These are phyloP conservation scores for Eunapius fragilis DNA, from an alignment of 37 sponge, comb jelly and placozoan genomes.

Conservation along the genomic window DNA sequence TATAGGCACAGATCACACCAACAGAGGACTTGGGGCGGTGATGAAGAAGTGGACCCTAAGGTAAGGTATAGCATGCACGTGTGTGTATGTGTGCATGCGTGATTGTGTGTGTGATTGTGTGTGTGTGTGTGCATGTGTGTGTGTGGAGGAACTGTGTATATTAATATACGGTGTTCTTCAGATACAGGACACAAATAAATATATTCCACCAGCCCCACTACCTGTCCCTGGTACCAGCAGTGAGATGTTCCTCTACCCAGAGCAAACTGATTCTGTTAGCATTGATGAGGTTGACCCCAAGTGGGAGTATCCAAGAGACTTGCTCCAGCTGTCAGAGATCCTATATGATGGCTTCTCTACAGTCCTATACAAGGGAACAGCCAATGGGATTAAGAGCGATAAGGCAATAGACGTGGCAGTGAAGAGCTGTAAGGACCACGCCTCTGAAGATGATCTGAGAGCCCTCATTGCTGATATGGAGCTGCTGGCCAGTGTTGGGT, in stretches of 20 bases:
- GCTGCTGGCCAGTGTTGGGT: conserved; percentile 42
- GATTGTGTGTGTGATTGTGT: too few relatives aligned
- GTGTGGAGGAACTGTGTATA: too few relatives aligned
- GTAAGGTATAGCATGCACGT: not conserved
- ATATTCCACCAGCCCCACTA: not conserved
- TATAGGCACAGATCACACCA: not conserved
- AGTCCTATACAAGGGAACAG: conserved; percentile 52
- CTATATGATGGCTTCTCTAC: conserved; percentile 53
- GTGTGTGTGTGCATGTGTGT: too few relatives aligned
- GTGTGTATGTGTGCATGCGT: too few relatives aligned
- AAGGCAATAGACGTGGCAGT: conserved; percentile 52
- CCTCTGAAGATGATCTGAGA: conserved; percentile 57
- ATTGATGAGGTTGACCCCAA: conserved; percentile 45
- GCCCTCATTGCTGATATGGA: conserved; percentile 59
- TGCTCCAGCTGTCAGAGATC: conserved; percentile 37
- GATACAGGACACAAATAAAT: not conserved
- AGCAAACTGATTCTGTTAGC: not conserved
- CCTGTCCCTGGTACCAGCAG: not conserved
- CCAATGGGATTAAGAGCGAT: conserved; percentile 27
- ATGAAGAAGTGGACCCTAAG: not conserved
- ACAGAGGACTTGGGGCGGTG: not conserved
- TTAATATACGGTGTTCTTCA: too few relatives aligned
- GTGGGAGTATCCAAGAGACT: conserved; percentile 50
- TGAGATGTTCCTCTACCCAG: not conserved
- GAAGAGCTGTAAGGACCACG: conserved; percentile 32